Percentiles rank a stretch among this genome's conserved stretches.
Conservation (phyloP, 2,113 vertebrate genomes). For the Sinocyclocheilus rhinocerous region DNA sequence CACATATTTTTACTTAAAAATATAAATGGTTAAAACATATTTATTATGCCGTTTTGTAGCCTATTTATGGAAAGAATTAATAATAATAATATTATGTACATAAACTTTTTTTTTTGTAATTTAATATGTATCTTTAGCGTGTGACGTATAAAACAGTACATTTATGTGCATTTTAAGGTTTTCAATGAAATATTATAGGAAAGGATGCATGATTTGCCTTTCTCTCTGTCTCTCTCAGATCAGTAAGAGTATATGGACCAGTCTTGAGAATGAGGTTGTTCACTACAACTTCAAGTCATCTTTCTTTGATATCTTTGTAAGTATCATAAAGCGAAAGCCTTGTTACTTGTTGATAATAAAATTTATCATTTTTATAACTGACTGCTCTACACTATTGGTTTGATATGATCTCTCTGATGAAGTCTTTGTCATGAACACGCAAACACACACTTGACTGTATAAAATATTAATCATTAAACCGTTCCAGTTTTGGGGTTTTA, state of each 20-base stretch:
- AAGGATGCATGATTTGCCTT: not conserved
- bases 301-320: conserved; percentile 98
- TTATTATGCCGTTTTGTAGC: no score
- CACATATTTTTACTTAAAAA: no score
- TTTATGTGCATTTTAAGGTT: not conserved
- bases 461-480: not conserved
- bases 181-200: not conserved
- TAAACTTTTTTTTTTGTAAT: no score
- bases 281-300: conserved; percentile 84
- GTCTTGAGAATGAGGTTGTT: conserved; percentile 84
- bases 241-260: conserved; percentile 80
- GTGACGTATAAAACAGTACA: not conserved
- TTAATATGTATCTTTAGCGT: not conserved
- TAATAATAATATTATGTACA: no score
- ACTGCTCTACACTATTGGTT: not conserved
- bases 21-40: no score
- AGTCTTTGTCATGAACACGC: not conserved
- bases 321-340: conserved; percentile 61
- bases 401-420: not conserved
- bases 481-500: not conserved
- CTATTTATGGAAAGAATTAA: no score
- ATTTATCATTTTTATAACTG: not conserved
- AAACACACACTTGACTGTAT: not conserved
- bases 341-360: not conserved
- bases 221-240: conserved; percentile 72